Base-by-base conservation (phyloP, 2,888 invertebrate genomes). In the Drosophila stalkeri region DNA sequence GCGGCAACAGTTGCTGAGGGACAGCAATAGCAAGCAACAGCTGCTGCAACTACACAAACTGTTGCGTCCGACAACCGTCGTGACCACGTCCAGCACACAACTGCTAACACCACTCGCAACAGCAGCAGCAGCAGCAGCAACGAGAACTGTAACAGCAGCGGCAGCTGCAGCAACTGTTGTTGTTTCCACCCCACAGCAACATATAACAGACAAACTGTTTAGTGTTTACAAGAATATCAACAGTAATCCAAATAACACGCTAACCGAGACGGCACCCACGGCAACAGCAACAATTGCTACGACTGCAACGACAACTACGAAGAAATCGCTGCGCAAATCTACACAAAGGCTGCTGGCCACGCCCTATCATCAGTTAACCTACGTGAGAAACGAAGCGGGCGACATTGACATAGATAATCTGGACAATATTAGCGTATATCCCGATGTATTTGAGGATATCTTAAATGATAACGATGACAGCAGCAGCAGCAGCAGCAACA, bases 381-480 rank as follows among this genome's bases (percentile, higher is more conserved):
- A 91, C 66, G 89, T 91, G 33, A 88, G 91, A 27, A 91, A 92
- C 55, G 82, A 85, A 63, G 91, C 87, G 35, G 91, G 92, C 20
- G 91, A 92, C 51, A 91, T 91, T 51, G 90, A 91, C 59, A 91
- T 91, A 55, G 91, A 91, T 71, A 91, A 89, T 66, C 83, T 91
- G 74, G 91, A 92, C 80, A 92, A 91, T 65, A 92, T 92, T 35
- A 92, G 91, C 76, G 87, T 91, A 41, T 90, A 90, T 83, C 88
- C 91, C 43, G 91, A 91, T 78, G 70, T 83, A 37, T 78, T 88
- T 37, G 89, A 89, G 44, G 90, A 89, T 33, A 81, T 80, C 56
- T 72, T 65, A 37, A 64, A 85, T 43, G 72, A 66, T 18, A 61
- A 64, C 71, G 56, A 74, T 62, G 56, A 20, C 60, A 64, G 54